Conservation (phyloP, 2,888 invertebrate genomes). For the Syrphus vitripennis region DNA sequence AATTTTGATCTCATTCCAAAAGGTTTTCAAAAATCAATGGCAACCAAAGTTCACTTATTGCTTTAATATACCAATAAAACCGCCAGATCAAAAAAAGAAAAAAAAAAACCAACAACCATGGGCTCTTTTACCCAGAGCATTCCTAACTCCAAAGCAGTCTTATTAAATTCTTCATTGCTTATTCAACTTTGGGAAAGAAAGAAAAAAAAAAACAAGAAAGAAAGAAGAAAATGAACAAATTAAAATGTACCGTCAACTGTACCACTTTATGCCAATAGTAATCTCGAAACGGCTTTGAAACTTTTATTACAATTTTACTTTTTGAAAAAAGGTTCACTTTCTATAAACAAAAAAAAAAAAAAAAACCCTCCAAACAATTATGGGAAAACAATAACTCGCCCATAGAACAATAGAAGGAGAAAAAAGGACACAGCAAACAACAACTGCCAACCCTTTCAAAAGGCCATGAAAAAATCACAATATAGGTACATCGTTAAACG, state of each 20-base stretch:
- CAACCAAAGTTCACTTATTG: background rate
- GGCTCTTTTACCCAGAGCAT: background rate
- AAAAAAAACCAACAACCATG: background rate
- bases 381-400: conserved; percentile 47
- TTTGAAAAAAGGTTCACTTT: background rate
- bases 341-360: background rate
- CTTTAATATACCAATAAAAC: background rate
- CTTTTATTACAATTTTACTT: conserved; percentile 39
- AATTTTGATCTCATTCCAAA: conserved; percentile 1
- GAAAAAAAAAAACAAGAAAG: background rate
- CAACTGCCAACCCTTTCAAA: conserved; percentile 33
- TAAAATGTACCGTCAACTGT: background rate
- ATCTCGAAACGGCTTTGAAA: conserved; percentile 36
- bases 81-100: background rate
- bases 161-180: conserved; percentile 34
- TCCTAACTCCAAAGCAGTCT: background rate
- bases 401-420: conserved; percentile 3
- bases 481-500: background rate
- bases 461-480: background rate
- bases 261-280: conserved; percentile 26
- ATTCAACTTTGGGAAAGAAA: background rate
- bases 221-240: conserved; percentile 1
- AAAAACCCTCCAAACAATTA: conserved; percentile 48
- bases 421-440: conserved; percentile 17
- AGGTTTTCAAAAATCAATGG: background rate